A percentile compares a stretch with the other conserved stretches of the same genome.
These are phyloP conservation scores for Ashinkailepas kermadecensis DNA, from an alignment of 2,888 invertebrate species.

Conservation along the genomic window DNA sequence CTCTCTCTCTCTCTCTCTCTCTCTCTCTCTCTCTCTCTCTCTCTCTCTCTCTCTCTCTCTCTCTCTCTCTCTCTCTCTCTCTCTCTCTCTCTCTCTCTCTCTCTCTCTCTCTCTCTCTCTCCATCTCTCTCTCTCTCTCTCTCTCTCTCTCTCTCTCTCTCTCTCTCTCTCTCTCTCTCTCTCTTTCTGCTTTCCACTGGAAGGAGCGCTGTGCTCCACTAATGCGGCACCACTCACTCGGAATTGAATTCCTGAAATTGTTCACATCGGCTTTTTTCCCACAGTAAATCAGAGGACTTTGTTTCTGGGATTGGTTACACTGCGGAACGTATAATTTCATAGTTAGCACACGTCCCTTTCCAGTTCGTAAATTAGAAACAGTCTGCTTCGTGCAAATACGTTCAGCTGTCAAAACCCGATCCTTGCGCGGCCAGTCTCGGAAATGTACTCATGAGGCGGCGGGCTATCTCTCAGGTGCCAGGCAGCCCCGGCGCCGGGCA, in stretches of 20 bases:
- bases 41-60: too few species aligned
- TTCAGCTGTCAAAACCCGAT: slow-evolving; percentile 8
- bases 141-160: too few species aligned
- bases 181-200: background rate
- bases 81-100: too few species aligned
- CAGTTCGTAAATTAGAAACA: background rate
- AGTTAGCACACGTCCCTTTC: slow-evolving; percentile 9
- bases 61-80: too few species aligned
- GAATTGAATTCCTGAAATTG: background rate
- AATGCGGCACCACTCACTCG: background rate
- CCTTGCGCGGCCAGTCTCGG: slow-evolving; percentile 1
- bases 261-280: background rate
- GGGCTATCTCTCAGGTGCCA: background rate
- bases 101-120: too few species aligned
- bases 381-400: background rate
- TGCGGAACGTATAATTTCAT: slow-evolving; percentile 13
- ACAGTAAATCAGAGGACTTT: slow-evolving; percentile 18
- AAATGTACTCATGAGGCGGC: background rate
- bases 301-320: slow-evolving; percentile 6
- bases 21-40: too few species aligned
- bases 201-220: background rate
- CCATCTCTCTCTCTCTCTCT: too few species aligned
- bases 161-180: too few species aligned
- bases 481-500: background rate
- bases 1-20: too few species aligned